These are phyloP conservation scores for Lycia hirtaria DNA, from an alignment of 2,888 invertebrate genomes.

Conservation along the genomic window DNA sequence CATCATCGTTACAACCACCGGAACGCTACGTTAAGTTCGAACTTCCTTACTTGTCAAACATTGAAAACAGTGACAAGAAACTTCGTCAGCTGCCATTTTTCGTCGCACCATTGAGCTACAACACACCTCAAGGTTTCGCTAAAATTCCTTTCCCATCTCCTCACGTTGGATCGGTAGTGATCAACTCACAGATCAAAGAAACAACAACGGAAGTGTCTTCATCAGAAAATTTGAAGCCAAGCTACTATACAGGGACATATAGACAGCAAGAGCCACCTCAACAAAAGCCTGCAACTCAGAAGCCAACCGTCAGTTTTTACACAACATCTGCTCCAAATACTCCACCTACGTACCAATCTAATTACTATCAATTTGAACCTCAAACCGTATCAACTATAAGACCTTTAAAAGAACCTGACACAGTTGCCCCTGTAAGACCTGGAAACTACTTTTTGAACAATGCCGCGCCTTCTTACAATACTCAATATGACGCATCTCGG, in stretches of 20 bases:
- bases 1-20: conserved; percentile 89
- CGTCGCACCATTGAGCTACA: conserved; percentile 93
- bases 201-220: conserved; percentile 49
- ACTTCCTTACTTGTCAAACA: conserved; percentile 91
- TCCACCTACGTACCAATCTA: conserved; percentile 58
- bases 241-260: conserved; percentile 42
- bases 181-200: conserved; percentile 84
- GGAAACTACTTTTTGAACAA: conserved; percentile 67
- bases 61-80: conserved; percentile 89
- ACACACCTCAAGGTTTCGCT: conserved; percentile 93
- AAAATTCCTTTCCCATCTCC: conserved; percentile 95
- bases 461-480: conserved; percentile 59
- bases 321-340: conserved; percentile 43
- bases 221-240: conserved; percentile 33
- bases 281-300: conserved; percentile 66
- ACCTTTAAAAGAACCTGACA: conserved; percentile 56
- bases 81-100: conserved; percentile 92
- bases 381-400: conserved; percentile 69
- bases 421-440: conserved; percentile 55
- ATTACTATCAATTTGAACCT: conserved; percentile 77
- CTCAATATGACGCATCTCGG: conserved; percentile 53
- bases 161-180: conserved; percentile 94
- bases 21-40: conserved; percentile 92
- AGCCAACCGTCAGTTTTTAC: conserved; percentile 74
- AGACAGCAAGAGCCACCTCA: conserved; percentile 45